Conservation (phyloP, 2,113 vertebrate genomes). For the Etia nguti region DNA sequence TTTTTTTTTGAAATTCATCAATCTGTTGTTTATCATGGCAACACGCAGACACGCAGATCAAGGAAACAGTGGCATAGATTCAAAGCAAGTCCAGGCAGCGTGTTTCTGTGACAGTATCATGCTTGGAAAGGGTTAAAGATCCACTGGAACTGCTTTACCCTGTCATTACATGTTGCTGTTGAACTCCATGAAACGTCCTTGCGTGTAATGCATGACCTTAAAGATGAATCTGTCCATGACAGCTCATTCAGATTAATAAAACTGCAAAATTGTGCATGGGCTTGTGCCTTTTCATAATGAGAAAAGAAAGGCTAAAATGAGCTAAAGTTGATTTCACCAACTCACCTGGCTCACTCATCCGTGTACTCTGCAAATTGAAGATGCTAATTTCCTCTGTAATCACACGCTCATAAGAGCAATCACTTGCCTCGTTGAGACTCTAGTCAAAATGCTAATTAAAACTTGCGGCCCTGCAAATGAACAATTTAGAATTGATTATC, state of each 20-base stretch:
- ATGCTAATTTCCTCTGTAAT: constrained; percentile 39
- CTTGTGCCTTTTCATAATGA: neutral
- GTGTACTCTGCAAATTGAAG: constrained; percentile 22
- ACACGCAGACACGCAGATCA: neutral
- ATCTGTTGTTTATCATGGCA: neutral
- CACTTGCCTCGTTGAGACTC: constrained; percentile 23
- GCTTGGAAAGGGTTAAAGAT: neutral
- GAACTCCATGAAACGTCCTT: neutral
- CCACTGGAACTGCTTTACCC: neutral
- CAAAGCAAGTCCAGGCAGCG: neutral
- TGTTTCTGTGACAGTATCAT: neutral
- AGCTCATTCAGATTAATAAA: neutral
- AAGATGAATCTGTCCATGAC: neutral
- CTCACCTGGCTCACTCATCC: constrained; percentile 11
- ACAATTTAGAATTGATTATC: constrained; percentile 7
- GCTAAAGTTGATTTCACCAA: neutral
- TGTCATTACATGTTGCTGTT: neutral
- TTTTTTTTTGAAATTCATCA: neutral
- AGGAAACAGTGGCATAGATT: neutral
- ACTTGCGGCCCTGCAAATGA: neutral
- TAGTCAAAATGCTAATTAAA: constrained; percentile 57
- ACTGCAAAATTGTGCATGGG: neutral
- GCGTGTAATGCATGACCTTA: neutral
- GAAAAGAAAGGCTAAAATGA: neutral
- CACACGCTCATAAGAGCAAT: constrained; percentile 25